Conservation (phyloP, 2,113 vertebrate species). For the Semicossyphus pulcher region DNA sequence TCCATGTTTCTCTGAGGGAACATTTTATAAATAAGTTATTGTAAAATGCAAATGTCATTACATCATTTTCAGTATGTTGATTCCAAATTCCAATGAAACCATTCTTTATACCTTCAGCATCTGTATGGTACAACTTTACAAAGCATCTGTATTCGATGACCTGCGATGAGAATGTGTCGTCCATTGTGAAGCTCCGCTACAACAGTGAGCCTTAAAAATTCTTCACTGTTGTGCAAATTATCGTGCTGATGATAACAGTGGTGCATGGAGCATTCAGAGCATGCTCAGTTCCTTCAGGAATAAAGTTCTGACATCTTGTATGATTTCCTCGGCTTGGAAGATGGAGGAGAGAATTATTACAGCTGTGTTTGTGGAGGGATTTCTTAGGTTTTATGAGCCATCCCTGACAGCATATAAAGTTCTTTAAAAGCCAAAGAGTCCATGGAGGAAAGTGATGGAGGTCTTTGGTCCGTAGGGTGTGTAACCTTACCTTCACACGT, state of each 20-base stretch:
- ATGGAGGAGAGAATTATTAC: conserved; percentile 13
- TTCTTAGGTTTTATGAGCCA: conserved; percentile 30
- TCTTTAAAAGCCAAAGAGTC: conserved; percentile 22
- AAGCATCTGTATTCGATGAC: background rate
- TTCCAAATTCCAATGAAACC: no score
- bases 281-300: conserved; percentile 7
- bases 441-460: conserved; percentile 17
- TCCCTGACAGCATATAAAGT: conserved; percentile 31
- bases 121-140: no score
- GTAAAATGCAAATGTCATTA: no score
- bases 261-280: no score
- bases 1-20: no score
- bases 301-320: background rate
- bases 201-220: background rate
- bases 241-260: no score
- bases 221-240: background rate
- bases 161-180: background rate
- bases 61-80: no score
- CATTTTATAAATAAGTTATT: no score
- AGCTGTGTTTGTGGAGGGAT: conserved; percentile 31
- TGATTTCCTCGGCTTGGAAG: conserved; percentile 6
- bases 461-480: background rate
- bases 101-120: no score
- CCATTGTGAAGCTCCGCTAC: no score
- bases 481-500: background rate